A percentile compares a stretch with the other conserved stretches of the same genome.
These are phyloP conservation scores for Nomada hirtipes DNA, from an alignment of 2,888 invertebrate species.

Conservation along the genomic window DNA sequence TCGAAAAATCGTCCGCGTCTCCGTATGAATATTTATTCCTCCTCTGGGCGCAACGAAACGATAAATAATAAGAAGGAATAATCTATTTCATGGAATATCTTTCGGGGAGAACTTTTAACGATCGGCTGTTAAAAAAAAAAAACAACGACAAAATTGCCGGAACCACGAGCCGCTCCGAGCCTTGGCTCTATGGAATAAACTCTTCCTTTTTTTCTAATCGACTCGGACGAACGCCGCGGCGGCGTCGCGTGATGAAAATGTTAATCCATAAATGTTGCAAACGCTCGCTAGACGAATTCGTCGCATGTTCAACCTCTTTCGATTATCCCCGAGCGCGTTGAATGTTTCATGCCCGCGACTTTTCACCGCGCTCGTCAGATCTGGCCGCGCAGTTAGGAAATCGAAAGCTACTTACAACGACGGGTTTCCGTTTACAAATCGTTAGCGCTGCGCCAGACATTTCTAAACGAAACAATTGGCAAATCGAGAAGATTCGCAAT, in stretches of 20 bases:
- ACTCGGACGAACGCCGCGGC: slow-evolving; percentile 4
- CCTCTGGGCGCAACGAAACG: neutral
- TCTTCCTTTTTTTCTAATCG: slow-evolving; percentile 5
- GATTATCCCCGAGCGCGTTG: slow-evolving; percentile 44
- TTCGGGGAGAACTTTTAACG: neutral
- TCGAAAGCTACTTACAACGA: neutral
- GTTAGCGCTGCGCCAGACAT: neutral
- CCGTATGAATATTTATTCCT: slow-evolving; percentile 9
- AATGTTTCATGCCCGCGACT: slow-evolving; percentile 42
- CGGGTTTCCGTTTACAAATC: neutral
- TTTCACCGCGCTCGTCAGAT: slow-evolving; percentile 17
- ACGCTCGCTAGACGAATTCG: slow-evolving; percentile 40
- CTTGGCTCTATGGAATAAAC: slow-evolving; percentile 4
- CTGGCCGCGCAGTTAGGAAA: slow-evolving; percentile 9
- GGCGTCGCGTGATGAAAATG: slow-evolving; percentile 45
- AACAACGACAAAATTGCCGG: neutral
- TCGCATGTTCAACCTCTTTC: slow-evolving; percentile 49
- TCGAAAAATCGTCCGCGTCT: neutral
- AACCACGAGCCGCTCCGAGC: neutral
- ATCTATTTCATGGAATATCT: neutral
- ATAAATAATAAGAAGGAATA: neutral
- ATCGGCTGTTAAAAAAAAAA: slow-evolving; percentile 12
- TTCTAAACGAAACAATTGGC: neutral
- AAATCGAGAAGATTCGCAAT: neutral
- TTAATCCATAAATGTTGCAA: slow-evolving; percentile 49